These are phyloP conservation scores for Microtus pennsylvanicus DNA, from an alignment of 2,113 vertebrate genomes.

Conservation along the genomic window DNA sequence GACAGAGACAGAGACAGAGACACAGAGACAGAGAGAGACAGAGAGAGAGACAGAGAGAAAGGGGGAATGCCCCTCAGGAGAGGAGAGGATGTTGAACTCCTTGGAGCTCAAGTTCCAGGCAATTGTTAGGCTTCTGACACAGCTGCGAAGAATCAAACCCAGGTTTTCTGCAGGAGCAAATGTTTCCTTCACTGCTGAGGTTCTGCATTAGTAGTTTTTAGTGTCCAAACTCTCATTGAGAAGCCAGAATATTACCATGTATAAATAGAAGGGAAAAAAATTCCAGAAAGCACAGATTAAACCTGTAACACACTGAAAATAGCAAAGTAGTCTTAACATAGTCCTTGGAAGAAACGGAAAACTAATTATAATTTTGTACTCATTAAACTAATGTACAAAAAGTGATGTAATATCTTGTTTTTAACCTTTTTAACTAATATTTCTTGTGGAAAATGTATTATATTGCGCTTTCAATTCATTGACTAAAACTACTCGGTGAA, in stretches of 20 bases:
- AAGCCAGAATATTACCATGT: not conserved
- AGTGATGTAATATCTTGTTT: not conserved
- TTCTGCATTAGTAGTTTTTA: not conserved
- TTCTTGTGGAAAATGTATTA: not conserved
- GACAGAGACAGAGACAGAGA: too few species aligned
- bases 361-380: not conserved
- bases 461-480: not conserved
- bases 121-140: not conserved
- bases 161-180: not conserved
- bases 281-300: not conserved
- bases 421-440: not conserved
- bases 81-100: not conserved
- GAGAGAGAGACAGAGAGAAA: too few species aligned
- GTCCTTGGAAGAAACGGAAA: not conserved
- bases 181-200: not conserved
- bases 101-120: not conserved
- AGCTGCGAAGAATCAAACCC: not conserved
- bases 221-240: not conserved
- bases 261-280: not conserved
- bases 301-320: not conserved
- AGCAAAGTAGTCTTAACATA: not conserved
- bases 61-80: not conserved
- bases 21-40: too few species aligned
- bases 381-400: not conserved
- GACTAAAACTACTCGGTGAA: not conserved